A percentile compares a stretch with the other conserved stretches of the same genome.
phyloP scores from a whole-genome alignment of 2,888 invertebrate genomes.

The Caenorhabditis imperialis region DNA sequence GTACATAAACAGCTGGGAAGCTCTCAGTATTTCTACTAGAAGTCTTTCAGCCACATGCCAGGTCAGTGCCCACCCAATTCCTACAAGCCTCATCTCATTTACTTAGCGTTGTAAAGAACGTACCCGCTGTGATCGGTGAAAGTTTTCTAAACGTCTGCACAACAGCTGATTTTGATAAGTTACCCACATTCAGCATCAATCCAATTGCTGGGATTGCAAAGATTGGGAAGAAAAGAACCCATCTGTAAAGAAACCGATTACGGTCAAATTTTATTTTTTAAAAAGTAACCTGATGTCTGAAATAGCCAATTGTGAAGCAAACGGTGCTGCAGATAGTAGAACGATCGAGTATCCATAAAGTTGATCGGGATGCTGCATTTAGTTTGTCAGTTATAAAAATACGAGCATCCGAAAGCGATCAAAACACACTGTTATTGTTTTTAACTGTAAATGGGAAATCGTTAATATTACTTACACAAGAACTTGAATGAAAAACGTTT shows the following conservation, averaged over 20 bases:
- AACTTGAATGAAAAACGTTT: too few species aligned
- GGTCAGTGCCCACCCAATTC: conserved; percentile 68
- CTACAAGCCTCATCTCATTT: too few species aligned
- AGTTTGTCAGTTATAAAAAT: too few species aligned
- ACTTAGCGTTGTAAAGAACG: too few species aligned
- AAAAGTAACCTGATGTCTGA: conserved; percentile 30
- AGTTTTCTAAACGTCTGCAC: conserved; percentile 63
- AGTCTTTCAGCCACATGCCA: conserved; percentile 63
- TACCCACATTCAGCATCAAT: conserved; percentile 58
- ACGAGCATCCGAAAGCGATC: too few species aligned
- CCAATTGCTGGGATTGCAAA: conserved; percentile 64
- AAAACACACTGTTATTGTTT: too few species aligned
- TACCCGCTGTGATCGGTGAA: conserved; percentile 65
- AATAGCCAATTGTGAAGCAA: conserved; percentile 52
- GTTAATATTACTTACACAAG: too few species aligned
- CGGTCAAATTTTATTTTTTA: not conserved
- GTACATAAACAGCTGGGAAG: conserved; percentile 57
- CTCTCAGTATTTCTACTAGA: conserved; percentile 56
- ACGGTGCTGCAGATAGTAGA: conserved; percentile 53
- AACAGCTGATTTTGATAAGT: conserved; percentile 54
- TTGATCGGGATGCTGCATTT: conserved; percentile 54
- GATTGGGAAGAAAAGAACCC: conserved; percentile 64
- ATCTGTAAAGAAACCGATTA: conserved; percentile 28
- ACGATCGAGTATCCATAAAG: conserved; percentile 54
- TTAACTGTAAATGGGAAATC: too few species aligned